Evolutionary conservation across 2,888 invertebrate genomes (phyloP).

Genomic region (Epirrhoe tristata): DNA sequence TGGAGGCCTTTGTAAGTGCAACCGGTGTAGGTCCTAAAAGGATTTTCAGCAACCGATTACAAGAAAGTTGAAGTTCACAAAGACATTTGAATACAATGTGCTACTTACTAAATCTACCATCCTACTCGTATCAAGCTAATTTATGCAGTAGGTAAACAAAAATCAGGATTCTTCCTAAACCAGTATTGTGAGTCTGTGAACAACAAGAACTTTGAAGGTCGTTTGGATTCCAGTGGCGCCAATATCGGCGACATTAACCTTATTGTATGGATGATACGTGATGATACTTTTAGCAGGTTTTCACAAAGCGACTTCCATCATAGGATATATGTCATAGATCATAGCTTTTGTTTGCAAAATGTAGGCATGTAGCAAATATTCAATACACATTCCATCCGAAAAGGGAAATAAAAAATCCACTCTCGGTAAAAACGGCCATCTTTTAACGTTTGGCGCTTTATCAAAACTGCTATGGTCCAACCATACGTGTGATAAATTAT

Average conservation of each 20-base stretch:
- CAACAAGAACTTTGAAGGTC: conserved; percentile 40
- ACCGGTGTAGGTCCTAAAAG: too few species aligned
- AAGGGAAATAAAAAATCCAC: too few species aligned
- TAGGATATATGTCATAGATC: too few species aligned
- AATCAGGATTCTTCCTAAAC: conserved; percentile 35
- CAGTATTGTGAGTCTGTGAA: conserved; percentile 32
- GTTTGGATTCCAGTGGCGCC: conserved; percentile 30
- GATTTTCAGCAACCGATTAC: neutral
- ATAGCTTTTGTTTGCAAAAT: too few species aligned
- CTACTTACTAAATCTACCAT: neutral
- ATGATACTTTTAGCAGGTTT: conserved; percentile 1
- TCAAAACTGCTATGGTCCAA: neutral
- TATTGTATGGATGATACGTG: conserved; percentile 1
- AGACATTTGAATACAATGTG: neutral
- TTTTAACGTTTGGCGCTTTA: neutral
- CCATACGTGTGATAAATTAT: neutral
- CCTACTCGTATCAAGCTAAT: neutral
- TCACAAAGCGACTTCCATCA: neutral
- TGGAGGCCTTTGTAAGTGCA: too few species aligned
- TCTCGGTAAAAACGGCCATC: neutral
- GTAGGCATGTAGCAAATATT: too few species aligned
- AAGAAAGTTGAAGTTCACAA: neutral
- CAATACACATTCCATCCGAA: too few species aligned
- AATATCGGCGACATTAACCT: conserved; percentile 32
- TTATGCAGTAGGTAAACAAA: conserved; percentile 25